A percentile compares a stretch with the other conserved stretches of the same genome.
phyloP scores from a whole-genome alignment of 2,113 vertebrate species.

The human (Homo sapiens) region DNA sequence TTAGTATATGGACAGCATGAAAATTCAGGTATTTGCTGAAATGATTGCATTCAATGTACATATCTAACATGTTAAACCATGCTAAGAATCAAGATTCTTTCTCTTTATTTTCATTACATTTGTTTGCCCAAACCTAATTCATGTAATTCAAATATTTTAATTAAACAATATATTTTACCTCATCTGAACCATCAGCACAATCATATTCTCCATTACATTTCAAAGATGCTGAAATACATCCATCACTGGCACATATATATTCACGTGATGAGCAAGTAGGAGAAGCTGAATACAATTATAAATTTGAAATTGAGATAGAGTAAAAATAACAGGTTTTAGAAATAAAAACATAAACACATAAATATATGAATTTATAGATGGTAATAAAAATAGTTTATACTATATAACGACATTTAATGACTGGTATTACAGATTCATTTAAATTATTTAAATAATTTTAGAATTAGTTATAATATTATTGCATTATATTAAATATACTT shows the following conservation, averaged over 20 bases:
- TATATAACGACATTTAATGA: background rate
- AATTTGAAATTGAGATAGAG: conserved; percentile 52
- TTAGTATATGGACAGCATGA: background rate
- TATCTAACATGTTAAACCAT: background rate
- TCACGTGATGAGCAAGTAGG: conserved; percentile 95
- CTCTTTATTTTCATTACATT: background rate
- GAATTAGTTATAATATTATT: background rate
- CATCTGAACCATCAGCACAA: conserved; percentile 96
- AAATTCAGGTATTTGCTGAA: background rate
- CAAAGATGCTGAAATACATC: conserved; percentile 93
- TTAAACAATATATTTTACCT: conserved; percentile 86
- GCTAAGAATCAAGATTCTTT: background rate
- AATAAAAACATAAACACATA: background rate
- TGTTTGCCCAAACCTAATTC: background rate
- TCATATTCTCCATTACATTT: conserved; percentile 95
- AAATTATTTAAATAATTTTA: background rate
- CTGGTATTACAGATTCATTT: background rate
- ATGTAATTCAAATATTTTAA: conserved; percentile 35
- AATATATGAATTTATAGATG: background rate
- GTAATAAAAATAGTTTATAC: background rate
- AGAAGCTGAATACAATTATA: conserved; percentile 85
- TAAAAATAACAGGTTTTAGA: background rate
- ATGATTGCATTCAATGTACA: background rate
- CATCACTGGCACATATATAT: conserved; percentile 93
- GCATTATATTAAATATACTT: background rate